phyloP scores from a whole-genome alignment of 2,113 vertebrate genomes.

The Periophthalmodon schlosseri region DNA sequence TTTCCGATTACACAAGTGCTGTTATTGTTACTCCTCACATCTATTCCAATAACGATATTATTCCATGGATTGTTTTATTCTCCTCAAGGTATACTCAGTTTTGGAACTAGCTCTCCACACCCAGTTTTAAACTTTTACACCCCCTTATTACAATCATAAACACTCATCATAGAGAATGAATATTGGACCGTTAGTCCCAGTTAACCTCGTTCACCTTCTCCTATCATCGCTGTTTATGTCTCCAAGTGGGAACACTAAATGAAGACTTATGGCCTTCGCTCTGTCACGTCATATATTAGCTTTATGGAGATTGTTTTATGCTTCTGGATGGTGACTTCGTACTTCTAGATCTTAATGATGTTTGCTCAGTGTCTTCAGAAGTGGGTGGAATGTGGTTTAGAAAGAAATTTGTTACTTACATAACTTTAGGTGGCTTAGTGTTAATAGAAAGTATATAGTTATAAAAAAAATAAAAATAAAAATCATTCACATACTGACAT shows the following conservation, averaged over 20 bases:
- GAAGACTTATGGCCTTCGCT: background rate
- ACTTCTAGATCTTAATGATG: background rate
- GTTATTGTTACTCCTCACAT: no score
- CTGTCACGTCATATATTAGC: constrained; percentile 15
- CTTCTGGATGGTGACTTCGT: background rate
- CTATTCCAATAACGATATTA: background rate
- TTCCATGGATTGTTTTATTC: background rate
- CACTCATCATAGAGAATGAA: background rate
- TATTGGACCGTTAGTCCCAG: background rate
- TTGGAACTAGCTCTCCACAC: background rate
- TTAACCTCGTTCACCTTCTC: background rate
- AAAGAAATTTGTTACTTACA: background rate
- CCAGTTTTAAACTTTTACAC: constrained; percentile 1
- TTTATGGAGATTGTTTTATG: constrained; percentile 16
- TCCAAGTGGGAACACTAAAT: background rate
- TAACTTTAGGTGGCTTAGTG: background rate
- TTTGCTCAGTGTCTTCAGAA: background rate
- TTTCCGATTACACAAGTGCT: no score
- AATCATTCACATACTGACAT: no score
- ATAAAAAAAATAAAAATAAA: no score
- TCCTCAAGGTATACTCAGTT: background rate
- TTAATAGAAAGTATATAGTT: background rate
- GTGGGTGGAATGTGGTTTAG: background rate
- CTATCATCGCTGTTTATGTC: background rate
- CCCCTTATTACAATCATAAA: background rate